Evolutionary conservation across 2,888 invertebrate genomes (phyloP), one percentile per base, ranked within the genome.

Genomic region (Teleiodes luculella): DNA sequence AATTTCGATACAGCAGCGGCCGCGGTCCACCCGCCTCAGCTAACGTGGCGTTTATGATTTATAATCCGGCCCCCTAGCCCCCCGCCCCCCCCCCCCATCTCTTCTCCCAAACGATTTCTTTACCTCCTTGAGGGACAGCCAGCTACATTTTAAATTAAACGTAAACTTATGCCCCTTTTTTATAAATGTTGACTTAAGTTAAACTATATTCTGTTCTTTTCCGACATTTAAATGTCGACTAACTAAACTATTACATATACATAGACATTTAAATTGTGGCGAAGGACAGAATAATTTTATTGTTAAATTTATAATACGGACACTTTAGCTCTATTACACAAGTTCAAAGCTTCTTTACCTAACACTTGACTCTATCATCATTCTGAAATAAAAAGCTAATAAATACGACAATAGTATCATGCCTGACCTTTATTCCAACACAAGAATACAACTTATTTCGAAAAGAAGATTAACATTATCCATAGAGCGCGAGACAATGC

Each of bases 21-120:
- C 71, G 71, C 68, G 72, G 72, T 11, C 6, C 39, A 7, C 33
- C 31, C 18, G 16, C 18, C 31, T 65, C 66, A 69, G 67, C 77
- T 81, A 80, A 85, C 83, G 80, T 83, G 87, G 84, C 86, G 80
- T 78, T 81, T 86, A 84, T 87, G 87, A 86, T 87, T 87, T 87
- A 87, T 86, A 86, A 85, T 83, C 85, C 78, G 76, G 82, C 75
- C 83, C 69, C 76, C 84, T 76, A 76, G 80, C 74, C 82, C 69
- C 76, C 80, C 80, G 80, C 81, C 78, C 78, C 79, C 80, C 72
- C 76, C 80, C 74, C 77, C n/a, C n/a, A n/a, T n/a, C n/a, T n/a
- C n/a, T n/a, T n/a, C n/a, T n/a, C n/a, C n/a, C 24, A 6, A 24
- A 24, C 24, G 24, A 24, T 6, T 24, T 24, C 24, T 24, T 24